Evolutionary conservation across 2,113 vertebrate genomes (phyloP).

Genomic region (Lasiurus cinereus): DNA sequence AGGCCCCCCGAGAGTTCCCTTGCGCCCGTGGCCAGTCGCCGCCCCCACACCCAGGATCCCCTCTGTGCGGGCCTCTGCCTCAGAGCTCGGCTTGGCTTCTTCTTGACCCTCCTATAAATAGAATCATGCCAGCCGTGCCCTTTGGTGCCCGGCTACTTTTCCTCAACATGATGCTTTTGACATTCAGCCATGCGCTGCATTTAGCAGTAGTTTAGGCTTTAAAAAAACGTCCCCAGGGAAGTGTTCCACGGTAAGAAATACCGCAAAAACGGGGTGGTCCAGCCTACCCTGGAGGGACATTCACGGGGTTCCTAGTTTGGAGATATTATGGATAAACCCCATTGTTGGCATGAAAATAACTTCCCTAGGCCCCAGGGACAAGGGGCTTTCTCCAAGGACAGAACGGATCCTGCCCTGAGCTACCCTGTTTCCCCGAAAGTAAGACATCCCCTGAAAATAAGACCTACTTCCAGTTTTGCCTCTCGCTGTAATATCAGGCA

Average conservation of each 20-base stretch:
- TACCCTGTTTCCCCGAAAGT: no score
- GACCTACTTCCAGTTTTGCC: no score
- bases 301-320: background rate
- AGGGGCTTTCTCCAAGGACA: background rate
- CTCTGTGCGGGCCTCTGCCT: background rate
- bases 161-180: background rate
- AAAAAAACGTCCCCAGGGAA: background rate
- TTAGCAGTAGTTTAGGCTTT: background rate
- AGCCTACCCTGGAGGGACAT: background rate
- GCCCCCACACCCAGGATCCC: no score
- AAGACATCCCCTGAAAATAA: no score
- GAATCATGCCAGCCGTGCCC: background rate
- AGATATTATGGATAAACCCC: background rate
- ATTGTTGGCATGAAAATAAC: background rate
- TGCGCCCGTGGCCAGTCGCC: fast-evolving
- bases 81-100: background rate
- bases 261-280: background rate
- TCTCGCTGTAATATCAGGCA: no score
- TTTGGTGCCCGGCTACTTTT: background rate
- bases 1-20: background rate
- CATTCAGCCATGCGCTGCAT: background rate
- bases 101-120: background rate
- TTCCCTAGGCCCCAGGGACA: background rate
- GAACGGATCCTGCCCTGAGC: no score
- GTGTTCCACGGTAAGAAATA: background rate